Conservation (phyloP, 2,797 vertebrate genomes). For the Zenarchopterus dispar region DNA sequence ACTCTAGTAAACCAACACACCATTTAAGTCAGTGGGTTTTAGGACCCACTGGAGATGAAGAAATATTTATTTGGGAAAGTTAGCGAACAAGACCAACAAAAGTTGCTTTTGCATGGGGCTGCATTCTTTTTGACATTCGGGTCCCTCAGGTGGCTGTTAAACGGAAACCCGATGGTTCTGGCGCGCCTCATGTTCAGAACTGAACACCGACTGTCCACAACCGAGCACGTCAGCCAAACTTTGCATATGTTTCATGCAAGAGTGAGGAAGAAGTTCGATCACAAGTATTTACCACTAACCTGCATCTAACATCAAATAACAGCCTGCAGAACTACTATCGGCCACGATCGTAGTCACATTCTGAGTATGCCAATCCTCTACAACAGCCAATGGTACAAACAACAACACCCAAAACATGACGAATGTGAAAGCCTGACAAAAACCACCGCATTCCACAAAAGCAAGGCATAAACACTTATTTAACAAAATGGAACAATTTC, state of each 20-base stretch:
- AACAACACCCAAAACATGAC: no score
- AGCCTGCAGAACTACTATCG: conserved; percentile 40
- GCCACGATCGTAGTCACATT: neutral
- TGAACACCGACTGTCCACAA: conserved; percentile 18
- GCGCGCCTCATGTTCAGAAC: conserved; percentile 22
- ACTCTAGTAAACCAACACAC: no score
- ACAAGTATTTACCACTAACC: conserved; percentile 19
- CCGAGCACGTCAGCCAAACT: conserved; percentile 13
- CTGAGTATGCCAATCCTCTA: no score
- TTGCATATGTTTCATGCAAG: conserved; percentile 24
- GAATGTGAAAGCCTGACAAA: no score
- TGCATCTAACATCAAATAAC: conserved; percentile 45
- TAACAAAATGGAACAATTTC: no score
- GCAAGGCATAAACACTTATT: no score
- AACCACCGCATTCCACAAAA: no score
- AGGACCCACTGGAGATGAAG: conserved; percentile 1
- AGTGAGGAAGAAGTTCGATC: conserved; percentile 18
- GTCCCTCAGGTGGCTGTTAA: conserved; percentile 54
- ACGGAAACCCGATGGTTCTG: conserved; percentile 30
- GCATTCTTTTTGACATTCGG: conserved; percentile 46
- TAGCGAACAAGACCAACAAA: conserved; percentile 49
- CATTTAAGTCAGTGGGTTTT: no score
- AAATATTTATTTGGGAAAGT: conserved; percentile 36
- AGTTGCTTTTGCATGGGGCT: conserved; percentile 33
- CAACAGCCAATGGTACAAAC: no score